A percentile compares a stretch with the other conserved stretches of the same genome.
Evolutionary conservation across 2,797 vertebrate genomes (phyloP).

Genomic region (Malacoraja senta): DNA sequence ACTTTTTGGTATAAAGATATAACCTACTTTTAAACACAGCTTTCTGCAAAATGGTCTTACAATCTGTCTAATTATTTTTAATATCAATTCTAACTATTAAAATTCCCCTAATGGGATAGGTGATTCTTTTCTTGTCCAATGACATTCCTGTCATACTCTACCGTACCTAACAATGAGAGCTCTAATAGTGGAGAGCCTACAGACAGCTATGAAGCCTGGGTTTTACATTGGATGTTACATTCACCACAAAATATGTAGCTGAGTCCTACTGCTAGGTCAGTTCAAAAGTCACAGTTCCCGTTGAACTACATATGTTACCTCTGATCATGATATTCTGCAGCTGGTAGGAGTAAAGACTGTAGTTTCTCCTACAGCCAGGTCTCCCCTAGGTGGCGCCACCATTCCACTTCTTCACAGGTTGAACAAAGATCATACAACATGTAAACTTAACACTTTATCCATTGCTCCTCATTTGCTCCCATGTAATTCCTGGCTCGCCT

Average conservation of each 20-base stretch:
- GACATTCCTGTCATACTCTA: neutral
- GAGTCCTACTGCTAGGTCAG: neutral
- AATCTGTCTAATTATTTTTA: neutral
- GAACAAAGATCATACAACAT: neutral
- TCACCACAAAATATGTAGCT: neutral
- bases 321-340: neutral
- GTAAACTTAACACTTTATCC: neutral
- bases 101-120: neutral
- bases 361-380: neutral
- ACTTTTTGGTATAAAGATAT: neutral
- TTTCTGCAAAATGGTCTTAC: neutral
- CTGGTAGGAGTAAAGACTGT: neutral
- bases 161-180: neutral
- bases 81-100: neutral
- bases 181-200: neutral
- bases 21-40: neutral
- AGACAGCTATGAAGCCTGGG: neutral
- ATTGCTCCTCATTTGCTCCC: neutral
- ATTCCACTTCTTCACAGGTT: neutral
- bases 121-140: neutral
- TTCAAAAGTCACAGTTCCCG: conserved; percentile 8
- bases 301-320: neutral
- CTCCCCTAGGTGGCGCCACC: neutral
- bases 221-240: neutral
- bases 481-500: neutral